phyloP scores from a whole-genome alignment of 1,140 invertebrate genomes.

The Micrasema longulum region DNA sequence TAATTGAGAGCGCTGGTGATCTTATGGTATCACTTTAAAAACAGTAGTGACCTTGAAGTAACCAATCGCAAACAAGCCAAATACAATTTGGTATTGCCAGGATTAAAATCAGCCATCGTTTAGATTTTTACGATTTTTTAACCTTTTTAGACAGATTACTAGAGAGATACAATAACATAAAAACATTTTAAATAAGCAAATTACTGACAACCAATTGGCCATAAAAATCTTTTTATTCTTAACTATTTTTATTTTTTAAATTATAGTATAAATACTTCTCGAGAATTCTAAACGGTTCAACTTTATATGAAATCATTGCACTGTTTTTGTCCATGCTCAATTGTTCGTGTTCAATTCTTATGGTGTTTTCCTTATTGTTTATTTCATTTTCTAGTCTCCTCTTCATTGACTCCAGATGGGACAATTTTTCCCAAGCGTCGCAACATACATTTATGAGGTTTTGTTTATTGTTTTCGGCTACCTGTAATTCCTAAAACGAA shows the following conservation, averaged over 20 bases:
- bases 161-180: no score
- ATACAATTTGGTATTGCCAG: no score
- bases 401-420: slow-evolving; percentile 82
- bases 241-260: neutral
- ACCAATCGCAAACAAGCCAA: no score
- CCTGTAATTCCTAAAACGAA: slow-evolving; percentile 66
- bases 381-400: slow-evolving; percentile 82
- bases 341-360: slow-evolving; percentile 82
- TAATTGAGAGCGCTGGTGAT: no score
- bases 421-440: slow-evolving; percentile 85
- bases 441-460: slow-evolving; percentile 62
- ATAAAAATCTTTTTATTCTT: no score
- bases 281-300: slow-evolving; percentile 78
- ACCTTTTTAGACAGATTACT: no score
- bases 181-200: no score
- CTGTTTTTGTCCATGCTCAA: slow-evolving; percentile 79
- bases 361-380: slow-evolving; percentile 81
- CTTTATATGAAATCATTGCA: slow-evolving; percentile 83
- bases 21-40: no score
- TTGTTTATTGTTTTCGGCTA: slow-evolving; percentile 64
- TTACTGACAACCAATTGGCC: no score
- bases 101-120: no score
- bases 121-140: no score
- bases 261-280: slow-evolving; percentile 71
- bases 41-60: no score